These are phyloP conservation scores for Trachops cirrhosus DNA, from an alignment of 2,797 vertebrate species.

Conservation along the genomic window DNA sequence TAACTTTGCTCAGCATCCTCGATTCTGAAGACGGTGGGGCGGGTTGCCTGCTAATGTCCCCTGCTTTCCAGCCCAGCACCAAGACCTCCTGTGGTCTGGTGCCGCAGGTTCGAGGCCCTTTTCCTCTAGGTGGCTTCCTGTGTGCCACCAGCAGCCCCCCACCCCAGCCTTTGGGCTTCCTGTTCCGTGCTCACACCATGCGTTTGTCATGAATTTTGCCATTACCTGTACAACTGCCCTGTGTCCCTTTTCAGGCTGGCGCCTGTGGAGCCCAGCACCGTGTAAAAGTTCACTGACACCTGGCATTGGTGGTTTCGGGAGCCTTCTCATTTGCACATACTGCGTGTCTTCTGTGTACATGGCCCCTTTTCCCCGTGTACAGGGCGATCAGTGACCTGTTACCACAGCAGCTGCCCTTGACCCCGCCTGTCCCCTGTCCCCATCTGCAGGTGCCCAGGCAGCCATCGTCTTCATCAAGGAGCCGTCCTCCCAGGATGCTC, in stretches of 20 bases:
- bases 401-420: background rate
- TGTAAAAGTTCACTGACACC: background rate
- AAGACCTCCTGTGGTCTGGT: background rate
- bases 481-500: conserved; percentile 96
- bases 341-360: background rate
- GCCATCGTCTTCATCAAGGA: conserved; percentile 93
- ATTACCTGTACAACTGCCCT: background rate
- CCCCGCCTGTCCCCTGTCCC: background rate
- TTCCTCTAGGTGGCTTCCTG: background rate
- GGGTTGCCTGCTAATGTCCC: background rate
- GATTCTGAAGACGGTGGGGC: background rate
- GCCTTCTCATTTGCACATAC: background rate
- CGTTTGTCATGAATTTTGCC: background rate
- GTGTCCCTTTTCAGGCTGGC: background rate
- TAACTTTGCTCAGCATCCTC: background rate
- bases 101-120: background rate
- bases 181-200: background rate
- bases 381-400: too few relatives aligned
- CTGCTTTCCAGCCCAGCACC: background rate
- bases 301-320: background rate
- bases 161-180: background rate
- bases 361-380: background rate
- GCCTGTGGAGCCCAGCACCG: background rate
- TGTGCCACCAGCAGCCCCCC: too few relatives aligned
- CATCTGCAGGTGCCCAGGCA: conserved; percentile 84